These are phyloP conservation scores for Prietella phreatophila DNA, from an alignment of 2,113 vertebrate species.

Conservation along the genomic window DNA sequence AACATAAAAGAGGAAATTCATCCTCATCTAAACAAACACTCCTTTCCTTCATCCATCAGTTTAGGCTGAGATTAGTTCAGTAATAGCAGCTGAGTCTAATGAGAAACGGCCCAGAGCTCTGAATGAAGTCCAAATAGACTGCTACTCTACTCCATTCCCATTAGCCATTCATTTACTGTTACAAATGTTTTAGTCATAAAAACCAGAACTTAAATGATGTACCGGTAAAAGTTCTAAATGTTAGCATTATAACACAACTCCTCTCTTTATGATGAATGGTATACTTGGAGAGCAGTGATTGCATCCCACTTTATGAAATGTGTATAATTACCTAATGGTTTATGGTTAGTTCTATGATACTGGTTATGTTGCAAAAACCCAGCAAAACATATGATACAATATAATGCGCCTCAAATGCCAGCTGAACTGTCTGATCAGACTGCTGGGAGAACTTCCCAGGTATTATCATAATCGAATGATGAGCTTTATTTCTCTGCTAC, in stretches of 20 bases:
- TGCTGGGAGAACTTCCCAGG: neutral
- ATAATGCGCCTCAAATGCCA: neutral
- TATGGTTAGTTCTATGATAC: neutral
- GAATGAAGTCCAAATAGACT: constrained; percentile 24
- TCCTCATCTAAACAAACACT: constrained; percentile 40
- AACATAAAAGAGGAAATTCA: constrained; percentile 40
- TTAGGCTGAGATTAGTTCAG: constrained; percentile 47
- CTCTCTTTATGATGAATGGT: neutral
- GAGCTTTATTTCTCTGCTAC: neutral
- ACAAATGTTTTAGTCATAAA: neutral
- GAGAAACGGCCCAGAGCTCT: constrained; percentile 31
- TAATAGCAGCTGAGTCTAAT: constrained; percentile 41
- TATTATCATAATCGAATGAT: neutral
- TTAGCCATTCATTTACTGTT: neutral
- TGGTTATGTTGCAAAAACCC: neutral
- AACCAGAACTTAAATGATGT: too few species aligned
- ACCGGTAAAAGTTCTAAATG: too few species aligned
- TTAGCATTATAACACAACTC: neutral
- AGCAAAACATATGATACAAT: neutral
- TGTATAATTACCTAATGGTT: neutral
- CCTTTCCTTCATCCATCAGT: constrained; percentile 14
- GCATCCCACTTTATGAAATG: neutral
- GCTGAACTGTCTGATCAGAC: neutral
- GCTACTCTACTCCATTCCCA: constrained; percentile 8
- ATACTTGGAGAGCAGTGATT: neutral